Percentiles rank a stretch among this genome's conserved stretches.
These are phyloP conservation scores for Tiliqua scincoides DNA, from an alignment of 2,113 vertebrate species.

Conservation along the genomic window DNA sequence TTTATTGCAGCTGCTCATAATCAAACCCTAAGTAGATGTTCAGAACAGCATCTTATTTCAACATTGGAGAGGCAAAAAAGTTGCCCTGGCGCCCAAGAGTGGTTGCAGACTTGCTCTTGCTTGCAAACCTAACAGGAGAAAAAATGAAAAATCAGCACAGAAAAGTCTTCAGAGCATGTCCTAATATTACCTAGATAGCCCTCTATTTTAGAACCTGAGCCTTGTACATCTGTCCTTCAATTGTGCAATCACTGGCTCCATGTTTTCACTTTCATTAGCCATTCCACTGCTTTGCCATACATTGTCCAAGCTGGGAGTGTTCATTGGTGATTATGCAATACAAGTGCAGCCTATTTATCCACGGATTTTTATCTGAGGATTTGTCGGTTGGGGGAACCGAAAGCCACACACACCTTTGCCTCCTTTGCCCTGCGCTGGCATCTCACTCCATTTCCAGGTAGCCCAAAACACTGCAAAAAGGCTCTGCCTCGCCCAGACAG, in stretches of 20 bases:
- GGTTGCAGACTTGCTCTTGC: conserved; percentile 88
- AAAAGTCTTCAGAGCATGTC: neutral
- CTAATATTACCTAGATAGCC: neutral
- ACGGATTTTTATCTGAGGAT: no score
- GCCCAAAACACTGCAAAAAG: no score
- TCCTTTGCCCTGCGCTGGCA: no score
- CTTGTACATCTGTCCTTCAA: neutral
- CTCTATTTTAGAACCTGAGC: neutral
- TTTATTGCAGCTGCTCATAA: conserved; percentile 34
- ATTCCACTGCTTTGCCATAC: neutral
- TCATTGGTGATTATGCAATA: neutral
- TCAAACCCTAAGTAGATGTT: conserved; percentile 21
- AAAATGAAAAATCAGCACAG: neutral
- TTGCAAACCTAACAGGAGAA: conserved; percentile 86
- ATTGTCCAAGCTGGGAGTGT: neutral
- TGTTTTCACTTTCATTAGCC: neutral
- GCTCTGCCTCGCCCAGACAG: no score
- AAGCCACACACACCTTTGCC: no score
- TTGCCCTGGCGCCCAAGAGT: conserved; percentile 83
- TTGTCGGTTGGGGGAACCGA: no score
- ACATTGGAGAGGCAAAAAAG: conserved; percentile 92
- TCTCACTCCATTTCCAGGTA: no score
- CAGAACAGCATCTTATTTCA: conserved; percentile 76
- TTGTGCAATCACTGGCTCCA: neutral
- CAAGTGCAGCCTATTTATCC: no score